Base-by-base conservation (phyloP, 1,140 invertebrate genomes). In the Chymomyza costata region DNA sequence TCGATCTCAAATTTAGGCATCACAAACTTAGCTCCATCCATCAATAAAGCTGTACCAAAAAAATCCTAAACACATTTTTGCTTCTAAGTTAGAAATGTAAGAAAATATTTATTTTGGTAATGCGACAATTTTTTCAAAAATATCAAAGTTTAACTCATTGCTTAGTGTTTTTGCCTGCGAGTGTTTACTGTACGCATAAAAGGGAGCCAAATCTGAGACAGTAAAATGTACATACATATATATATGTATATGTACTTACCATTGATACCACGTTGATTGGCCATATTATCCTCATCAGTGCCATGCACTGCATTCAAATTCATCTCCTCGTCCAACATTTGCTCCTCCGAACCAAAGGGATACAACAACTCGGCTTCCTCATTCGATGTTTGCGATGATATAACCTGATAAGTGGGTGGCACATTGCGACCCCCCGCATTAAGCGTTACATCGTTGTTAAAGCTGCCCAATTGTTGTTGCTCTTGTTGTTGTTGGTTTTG, bases 301-400 rank as follows among this genome's bases (percentile, higher is more conserved):
- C 47, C 61, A 39, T 52, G 58, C 32, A 37, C 43, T 43, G 52
- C 41, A 38, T 71, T 69, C 40, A 61, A 47, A 34, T 65, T 57
- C 28, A 56, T 38, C 57, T 80, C 80, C 38, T 82, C 57, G 48
- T 63, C 74, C 16, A 78, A 78, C 57, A 82, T 62, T 69, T 80
- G 73, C 55, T 83, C 80, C 10, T 58, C 60, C 37, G 73, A 82
- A 51, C 65, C 60, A 34, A 63, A 76, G 32, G 70, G 63, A 46
- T 74, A 78, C 32, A 84, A 50, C 17, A 84, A 63, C 46, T 84
- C 82, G 35, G 71, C 60, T 38, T 80, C 82, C 53, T 84, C 82
- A 43, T 67, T 78, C 38, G 82, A 84, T 66, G 76, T 62, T 49
- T 74, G 82, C 40, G 73, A 69, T 47, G 81, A 65, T 49, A 74